phyloP scores from a whole-genome alignment of 2,888 invertebrate genomes.

The Oligia latruncula region DNA sequence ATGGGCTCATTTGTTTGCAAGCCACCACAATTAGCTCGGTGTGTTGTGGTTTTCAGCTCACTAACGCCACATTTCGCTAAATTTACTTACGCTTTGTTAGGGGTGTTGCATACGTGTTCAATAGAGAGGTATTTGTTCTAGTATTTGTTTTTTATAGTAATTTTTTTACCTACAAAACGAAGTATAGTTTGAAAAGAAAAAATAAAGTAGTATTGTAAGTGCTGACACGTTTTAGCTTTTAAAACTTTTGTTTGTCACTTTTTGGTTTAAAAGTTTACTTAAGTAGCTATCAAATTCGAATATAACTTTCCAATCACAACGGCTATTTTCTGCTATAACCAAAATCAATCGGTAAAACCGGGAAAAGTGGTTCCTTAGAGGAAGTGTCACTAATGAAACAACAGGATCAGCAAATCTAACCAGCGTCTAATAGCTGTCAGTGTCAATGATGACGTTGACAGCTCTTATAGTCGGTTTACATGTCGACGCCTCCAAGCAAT shows the following conservation, averaged over 20 bases:
- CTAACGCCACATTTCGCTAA: constrained; percentile 18
- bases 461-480: too few relatives aligned
- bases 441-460: too few relatives aligned
- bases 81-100: constrained; percentile 41
- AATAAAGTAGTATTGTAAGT: neutral
- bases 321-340: too few relatives aligned
- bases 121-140: neutral
- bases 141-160: neutral
- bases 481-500: too few relatives aligned
- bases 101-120: neutral
- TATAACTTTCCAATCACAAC: too few relatives aligned
- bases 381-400: too few relatives aligned
- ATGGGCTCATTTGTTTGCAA: constrained; percentile 37
- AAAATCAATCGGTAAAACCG: neutral
- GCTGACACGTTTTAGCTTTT: neutral
- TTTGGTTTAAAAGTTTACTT: neutral
- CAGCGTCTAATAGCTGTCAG: too few relatives aligned
- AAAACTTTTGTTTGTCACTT: neutral
- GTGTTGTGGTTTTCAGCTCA: constrained; percentile 53
- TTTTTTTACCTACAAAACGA: neutral
- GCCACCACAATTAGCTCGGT: constrained; percentile 50
- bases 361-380: neutral
- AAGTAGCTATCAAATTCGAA: too few relatives aligned
- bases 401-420: too few relatives aligned
- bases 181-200: neutral